A percentile compares a stretch with the other conserved stretches of the same genome.
phyloP scores from a whole-genome alignment of 2,888 invertebrate species.

The Coleophora flavipennella region DNA sequence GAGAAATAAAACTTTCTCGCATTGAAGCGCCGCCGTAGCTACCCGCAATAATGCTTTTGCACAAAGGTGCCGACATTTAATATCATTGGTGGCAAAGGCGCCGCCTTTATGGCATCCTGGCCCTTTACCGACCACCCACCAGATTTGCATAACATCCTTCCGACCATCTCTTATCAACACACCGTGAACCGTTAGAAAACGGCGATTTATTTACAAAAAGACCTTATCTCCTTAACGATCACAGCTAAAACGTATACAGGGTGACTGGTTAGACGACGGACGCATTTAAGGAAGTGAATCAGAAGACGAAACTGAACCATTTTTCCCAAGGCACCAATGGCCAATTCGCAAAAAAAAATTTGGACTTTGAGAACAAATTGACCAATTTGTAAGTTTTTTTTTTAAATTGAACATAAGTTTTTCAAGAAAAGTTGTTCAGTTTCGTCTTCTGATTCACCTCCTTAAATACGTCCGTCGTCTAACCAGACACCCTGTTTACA shows the following conservation, averaged over 20 bases:
- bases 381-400: background rate
- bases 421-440: too few relatives aligned
- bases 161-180: slow-evolving; percentile 34
- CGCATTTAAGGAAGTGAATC: too few relatives aligned
- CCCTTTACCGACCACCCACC: slow-evolving; percentile 44
- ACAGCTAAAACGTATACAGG: background rate
- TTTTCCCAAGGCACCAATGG: too few relatives aligned
- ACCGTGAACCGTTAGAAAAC: slow-evolving; percentile 23
- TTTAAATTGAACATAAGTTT: too few relatives aligned
- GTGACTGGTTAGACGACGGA: too few relatives aligned
- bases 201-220: slow-evolving; percentile 17
- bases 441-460: too few relatives aligned
- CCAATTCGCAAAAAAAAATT: too few relatives aligned
- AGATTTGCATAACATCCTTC: slow-evolving; percentile 45
- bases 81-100: slow-evolving; percentile 42
- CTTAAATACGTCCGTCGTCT: too few relatives aligned
- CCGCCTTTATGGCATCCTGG: slow-evolving; percentile 44
- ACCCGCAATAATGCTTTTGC: slow-evolving; percentile 35
- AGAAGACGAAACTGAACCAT: too few relatives aligned
- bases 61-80: slow-evolving; percentile 55
- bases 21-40: slow-evolving; percentile 22
- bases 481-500: too few relatives aligned
- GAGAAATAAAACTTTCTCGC: slow-evolving; percentile 55
- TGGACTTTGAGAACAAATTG: slow-evolving; percentile 1
- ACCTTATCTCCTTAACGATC: slow-evolving; percentile 1